Evolutionary conservation across 1,140 invertebrate genomes (phyloP), one percentile per base, ranked within the genome.

Genomic region (Drosophila nannoptera): DNA sequence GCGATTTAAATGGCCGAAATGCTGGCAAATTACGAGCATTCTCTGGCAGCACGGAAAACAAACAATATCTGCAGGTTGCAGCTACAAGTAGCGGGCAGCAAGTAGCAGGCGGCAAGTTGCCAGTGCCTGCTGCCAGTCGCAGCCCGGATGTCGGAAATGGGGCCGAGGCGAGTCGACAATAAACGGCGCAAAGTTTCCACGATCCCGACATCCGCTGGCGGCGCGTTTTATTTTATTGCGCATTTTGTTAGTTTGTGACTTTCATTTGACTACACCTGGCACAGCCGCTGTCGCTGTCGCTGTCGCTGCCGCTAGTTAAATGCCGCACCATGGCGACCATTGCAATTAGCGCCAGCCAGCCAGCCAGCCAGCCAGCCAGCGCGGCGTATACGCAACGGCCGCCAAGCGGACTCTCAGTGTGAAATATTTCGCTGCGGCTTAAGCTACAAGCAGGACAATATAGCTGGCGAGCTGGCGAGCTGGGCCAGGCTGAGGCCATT

Each of bases 101-200:
- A 22, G 22, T 22, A 22, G 22, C 22, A 22, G 3, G 22, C 22
- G 22, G 9, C 29, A 52, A 16, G 69, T 50, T 58, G 38, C 53
- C 38, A 65, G 22, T 52, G 33, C 49, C 45, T 31, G 52, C 35
- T 49, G 5, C 35, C 16, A 48, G 56, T 61, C 59, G 54, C 33
- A 22, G 45, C 40, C 72, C 69, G 65, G 73, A 70, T 63, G 65
- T 69, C 73, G 80, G 73, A 83, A 84, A 74, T 69, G 63, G 55
- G 69, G 62, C 59, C 76, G 40, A 73, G 73, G 73, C 72, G 81
- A 80, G 80, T 84, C 80, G 76, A 83, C 80, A 83, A 83, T 77
- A 83, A 84, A 84, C 65, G 76, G 49, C 56, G 38, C 55, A 83
- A 84, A 80, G 69, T 83, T 83, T 82, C 31, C 29, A 56, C 52